Percentiles rank a stretch among this genome's conserved stretches.
Evolutionary conservation across 1,140 invertebrate genomes (phyloP).

Genomic region (Pemphigus obesinymphae): DNA sequence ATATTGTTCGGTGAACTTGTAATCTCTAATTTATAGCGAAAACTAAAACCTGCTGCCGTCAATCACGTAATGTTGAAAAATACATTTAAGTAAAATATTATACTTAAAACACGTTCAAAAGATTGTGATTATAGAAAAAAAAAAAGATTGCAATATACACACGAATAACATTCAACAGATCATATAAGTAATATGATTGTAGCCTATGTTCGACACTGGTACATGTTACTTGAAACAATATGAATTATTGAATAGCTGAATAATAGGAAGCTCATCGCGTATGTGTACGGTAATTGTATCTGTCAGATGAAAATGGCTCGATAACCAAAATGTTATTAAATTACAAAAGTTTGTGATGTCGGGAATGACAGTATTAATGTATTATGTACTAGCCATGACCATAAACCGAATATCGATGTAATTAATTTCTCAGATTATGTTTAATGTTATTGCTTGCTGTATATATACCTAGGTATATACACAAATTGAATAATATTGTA

Average conservation of each 20-base stretch:
- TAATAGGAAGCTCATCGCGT: background rate
- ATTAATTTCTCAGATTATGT: constrained; percentile 23
- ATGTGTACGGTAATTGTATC: background rate
- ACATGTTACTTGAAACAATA: background rate
- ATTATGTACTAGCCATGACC: background rate
- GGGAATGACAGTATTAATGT: constrained; percentile 19
- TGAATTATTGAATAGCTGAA: background rate
- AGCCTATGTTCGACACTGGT: background rate
- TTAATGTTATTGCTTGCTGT: background rate
- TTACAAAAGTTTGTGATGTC: constrained; percentile 7
- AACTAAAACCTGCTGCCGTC: background rate
- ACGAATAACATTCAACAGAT: background rate
- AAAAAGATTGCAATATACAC: background rate
- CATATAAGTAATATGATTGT: no score
- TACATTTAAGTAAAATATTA: background rate
- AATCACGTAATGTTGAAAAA: background rate
- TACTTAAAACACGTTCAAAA: background rate
- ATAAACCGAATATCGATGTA: constrained; percentile 21
- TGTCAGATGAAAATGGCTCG: constrained; percentile 6
- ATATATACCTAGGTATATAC: background rate
- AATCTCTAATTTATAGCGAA: background rate
- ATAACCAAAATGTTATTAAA: constrained; percentile 19
- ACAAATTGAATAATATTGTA: no score
- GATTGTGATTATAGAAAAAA: background rate
- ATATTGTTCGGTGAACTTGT: background rate